Evolutionary conservation across 2,888 invertebrate species (phyloP).

Genomic region (Camponotus fellah): DNA sequence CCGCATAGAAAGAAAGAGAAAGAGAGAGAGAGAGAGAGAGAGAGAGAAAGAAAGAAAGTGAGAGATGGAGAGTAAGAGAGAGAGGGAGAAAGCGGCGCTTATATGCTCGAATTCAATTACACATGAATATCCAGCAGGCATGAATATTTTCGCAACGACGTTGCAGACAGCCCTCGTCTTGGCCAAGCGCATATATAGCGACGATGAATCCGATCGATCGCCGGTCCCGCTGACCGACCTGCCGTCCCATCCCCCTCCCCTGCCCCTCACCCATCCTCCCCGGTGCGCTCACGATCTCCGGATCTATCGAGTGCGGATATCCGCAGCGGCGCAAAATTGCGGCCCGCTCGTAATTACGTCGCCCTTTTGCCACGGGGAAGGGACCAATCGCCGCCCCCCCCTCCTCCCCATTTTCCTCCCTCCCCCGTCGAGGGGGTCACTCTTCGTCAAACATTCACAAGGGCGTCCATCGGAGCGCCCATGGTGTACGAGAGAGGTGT

Average conservation of each 20-base stretch:
- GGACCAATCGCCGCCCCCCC: not conserved
- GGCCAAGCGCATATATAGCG: constrained; percentile 16
- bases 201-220: constrained; percentile 52
- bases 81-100: constrained; percentile 26
- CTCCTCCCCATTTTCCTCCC: too few relatives aligned
- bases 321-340: constrained; percentile 53
- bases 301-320: constrained; percentile 55
- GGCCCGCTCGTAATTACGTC: constrained; percentile 48
- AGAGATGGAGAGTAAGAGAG: not conserved
- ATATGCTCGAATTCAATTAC: constrained; percentile 54
- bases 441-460: constrained; percentile 51
- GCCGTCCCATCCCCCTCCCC: not conserved
- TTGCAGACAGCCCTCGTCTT: constrained; percentile 46
- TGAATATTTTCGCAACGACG: constrained; percentile 55
- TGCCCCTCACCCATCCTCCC: too few relatives aligned
- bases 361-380: constrained; percentile 23
- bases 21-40: not conserved
- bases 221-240: constrained; percentile 25
- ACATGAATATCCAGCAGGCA: constrained; percentile 45
- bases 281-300: constrained; percentile 12
- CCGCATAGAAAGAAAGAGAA: constrained; percentile 42
- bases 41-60: not conserved
- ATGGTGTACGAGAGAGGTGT: not conserved
- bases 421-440: not conserved
- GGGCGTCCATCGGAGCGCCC: constrained; percentile 24